Evolutionary conservation across 2,888 invertebrate species (phyloP).

Genomic region (Rapana venosa): DNA sequence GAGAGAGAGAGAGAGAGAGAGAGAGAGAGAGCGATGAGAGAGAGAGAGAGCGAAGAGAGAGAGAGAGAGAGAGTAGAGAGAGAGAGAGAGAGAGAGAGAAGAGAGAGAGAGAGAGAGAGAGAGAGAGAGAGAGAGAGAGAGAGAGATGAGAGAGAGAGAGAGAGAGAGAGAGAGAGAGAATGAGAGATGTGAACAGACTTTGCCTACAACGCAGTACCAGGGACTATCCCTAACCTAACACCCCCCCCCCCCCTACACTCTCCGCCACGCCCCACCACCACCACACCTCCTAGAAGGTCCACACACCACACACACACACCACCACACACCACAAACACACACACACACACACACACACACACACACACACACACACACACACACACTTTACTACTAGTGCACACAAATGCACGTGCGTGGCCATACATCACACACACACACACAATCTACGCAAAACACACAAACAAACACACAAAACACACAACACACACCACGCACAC

Average conservation of each 20-base stretch:
- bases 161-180: background rate
- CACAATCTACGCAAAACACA: background rate
- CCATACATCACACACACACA: background rate
- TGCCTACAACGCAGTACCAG: too few relatives aligned
- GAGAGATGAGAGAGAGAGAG: background rate
- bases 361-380: background rate
- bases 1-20: too few relatives aligned
- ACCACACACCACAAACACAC: background rate
- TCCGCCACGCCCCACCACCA: background rate
- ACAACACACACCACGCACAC: too few relatives aligned
- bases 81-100: background rate
- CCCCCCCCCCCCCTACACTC: background rate
- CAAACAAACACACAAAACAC: too few relatives aligned
- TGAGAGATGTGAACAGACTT: background rate
- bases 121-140: background rate
- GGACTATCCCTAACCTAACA: background rate
- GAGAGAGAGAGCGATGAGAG: background rate
- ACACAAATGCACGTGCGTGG: too few relatives aligned
- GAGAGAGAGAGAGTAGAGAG: background rate
- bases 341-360: background rate
- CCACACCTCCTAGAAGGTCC: background rate
- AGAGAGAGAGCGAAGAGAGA: background rate
- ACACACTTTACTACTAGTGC: too few relatives aligned
- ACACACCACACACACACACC: too few relatives aligned
- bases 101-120: conserved; percentile 18